phyloP scores from a whole-genome alignment of 2,888 invertebrate genomes.

The Lasioglossum leucozonium region DNA sequence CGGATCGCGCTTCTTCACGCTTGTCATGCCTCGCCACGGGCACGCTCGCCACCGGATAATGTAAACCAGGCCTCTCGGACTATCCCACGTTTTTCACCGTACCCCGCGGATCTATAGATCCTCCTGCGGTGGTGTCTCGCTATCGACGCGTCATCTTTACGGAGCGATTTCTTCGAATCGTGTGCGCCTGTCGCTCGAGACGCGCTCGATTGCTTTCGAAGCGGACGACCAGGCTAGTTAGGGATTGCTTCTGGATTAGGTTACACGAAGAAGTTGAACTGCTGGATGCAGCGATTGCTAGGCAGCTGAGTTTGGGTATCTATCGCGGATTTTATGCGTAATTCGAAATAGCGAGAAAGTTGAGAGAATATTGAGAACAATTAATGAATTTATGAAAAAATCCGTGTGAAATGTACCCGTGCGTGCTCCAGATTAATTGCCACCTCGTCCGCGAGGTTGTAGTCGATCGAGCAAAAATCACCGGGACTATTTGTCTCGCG shows the following conservation, averaged over 20 bases:
- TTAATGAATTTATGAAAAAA: no score
- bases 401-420: no score
- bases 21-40: conserved; percentile 73
- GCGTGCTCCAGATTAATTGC: no score
- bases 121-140: conserved; percentile 20
- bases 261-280: not conserved
- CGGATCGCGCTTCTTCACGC: conserved; percentile 77
- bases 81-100: conserved; percentile 55
- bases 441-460: not conserved
- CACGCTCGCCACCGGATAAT: conserved; percentile 50
- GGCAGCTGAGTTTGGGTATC: not conserved
- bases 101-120: conserved; percentile 1
- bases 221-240: not conserved
- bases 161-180: not conserved
- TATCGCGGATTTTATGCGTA: not conserved
- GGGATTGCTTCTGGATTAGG: not conserved
- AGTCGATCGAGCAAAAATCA: not conserved
- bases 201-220: not conserved
- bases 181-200: not conserved
- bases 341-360: no score
- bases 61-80: conserved; percentile 49
- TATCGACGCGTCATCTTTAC: conserved; percentile 4
- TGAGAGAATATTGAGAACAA: no score
- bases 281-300: not conserved
- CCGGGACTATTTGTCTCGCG: not conserved